A percentile compares a stretch with the other conserved stretches of the same genome.
phyloP scores from a whole-genome alignment of 2,113 vertebrate species.

The Microcebus lehilahytsara region DNA sequence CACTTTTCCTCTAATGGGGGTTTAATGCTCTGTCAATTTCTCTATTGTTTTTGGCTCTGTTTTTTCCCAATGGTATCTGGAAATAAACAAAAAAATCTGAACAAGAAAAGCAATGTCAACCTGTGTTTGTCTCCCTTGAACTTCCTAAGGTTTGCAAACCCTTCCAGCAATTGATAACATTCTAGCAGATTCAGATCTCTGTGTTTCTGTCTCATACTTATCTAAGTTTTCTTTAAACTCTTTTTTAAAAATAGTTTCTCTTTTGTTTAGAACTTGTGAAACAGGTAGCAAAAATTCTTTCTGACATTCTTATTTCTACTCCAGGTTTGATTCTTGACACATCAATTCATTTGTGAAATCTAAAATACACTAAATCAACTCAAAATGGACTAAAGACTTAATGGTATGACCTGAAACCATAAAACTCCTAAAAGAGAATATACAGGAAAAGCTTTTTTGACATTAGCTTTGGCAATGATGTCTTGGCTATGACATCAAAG shows the following conservation, averaged over 20 bases:
- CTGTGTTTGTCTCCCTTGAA: not conserved
- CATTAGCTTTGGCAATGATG: not conserved
- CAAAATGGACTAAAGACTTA: not conserved
- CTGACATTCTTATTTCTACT: not conserved
- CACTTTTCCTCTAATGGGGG: conserved; percentile 66
- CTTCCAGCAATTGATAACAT: not conserved
- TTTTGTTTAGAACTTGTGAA: conserved; percentile 10
- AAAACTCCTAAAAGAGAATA: not conserved
- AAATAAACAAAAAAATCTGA: conserved; percentile 41
- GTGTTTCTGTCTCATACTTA: not conserved
- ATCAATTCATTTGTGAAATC: not conserved
- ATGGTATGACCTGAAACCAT: not conserved
- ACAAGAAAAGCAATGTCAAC: conserved; percentile 19
- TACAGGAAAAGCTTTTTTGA: not conserved
- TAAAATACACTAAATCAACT: not conserved
- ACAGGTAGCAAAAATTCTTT: not conserved
- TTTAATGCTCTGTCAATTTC: conserved; percentile 65
- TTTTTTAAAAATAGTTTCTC: not conserved
- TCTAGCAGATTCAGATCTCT: not conserved
- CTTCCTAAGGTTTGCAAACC: not conserved
- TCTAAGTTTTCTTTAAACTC: not conserved
- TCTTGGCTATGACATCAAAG: not conserved
- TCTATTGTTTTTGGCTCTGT: not conserved
- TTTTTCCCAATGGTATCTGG: conserved; percentile 18
- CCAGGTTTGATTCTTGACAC: not conserved